A percentile compares a stretch with the other conserved stretches of the same genome.
These are phyloP conservation scores for Delia radicum DNA, from an alignment of 1,140 invertebrate genomes.

Conservation along the genomic window DNA sequence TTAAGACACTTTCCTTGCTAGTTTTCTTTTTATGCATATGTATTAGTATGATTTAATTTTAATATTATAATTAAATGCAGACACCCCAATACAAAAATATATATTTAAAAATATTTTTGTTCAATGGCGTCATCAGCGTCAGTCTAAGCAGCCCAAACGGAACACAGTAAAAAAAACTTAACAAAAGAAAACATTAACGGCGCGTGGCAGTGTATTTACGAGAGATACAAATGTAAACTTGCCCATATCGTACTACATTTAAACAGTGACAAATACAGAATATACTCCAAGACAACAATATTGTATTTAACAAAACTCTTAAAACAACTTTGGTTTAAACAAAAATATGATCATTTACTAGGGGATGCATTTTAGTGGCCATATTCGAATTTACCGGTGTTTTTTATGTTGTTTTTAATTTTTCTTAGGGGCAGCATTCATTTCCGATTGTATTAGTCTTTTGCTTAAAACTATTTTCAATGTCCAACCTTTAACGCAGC, in stretches of 20 bases:
- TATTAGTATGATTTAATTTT: background rate
- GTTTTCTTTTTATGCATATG: no score
- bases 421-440: no score
- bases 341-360: background rate
- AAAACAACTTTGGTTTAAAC: background rate
- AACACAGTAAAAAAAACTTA: background rate
- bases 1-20: no score
- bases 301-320: background rate
- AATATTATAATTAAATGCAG: constrained; percentile 19
- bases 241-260: background rate
- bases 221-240: constrained; percentile 8
- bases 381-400: no score
- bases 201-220: constrained; percentile 21
- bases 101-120: background rate
- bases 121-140: background rate
- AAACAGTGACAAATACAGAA: background rate
- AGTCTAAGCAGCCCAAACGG: background rate
- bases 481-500: no score
- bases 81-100: background rate
- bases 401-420: no score
- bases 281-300: no score
- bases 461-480: no score
- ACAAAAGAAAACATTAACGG: background rate
- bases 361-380: constrained; percentile 15
- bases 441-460: no score